Percentiles rank a stretch among this genome's conserved stretches.
phyloP scores from a whole-genome alignment of 2,797 vertebrate species.

The Lophotriccus pileatus region DNA sequence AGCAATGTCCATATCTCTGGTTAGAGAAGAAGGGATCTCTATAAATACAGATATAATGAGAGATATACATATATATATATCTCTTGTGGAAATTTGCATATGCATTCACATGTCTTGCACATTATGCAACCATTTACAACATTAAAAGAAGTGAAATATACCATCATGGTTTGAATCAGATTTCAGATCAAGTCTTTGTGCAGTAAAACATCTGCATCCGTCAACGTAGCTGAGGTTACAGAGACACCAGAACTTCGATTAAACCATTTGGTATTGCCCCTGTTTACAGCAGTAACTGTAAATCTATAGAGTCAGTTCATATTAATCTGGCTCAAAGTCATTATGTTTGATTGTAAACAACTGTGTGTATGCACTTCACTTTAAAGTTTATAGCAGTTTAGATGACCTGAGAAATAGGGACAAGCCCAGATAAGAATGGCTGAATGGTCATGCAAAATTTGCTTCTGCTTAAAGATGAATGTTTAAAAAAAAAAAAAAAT shows the following conservation, averaged over 20 bases:
- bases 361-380: neutral
- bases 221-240: neutral
- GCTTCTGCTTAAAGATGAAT: neutral
- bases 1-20: neutral
- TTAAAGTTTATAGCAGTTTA: neutral
- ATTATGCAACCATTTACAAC: neutral
- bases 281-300: neutral
- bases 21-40: neutral
- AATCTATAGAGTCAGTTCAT: neutral
- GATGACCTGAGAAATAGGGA: neutral
- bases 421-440: neutral
- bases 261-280: neutral
- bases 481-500: neutral
- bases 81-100: neutral
- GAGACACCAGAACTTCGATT: fast-evolving
- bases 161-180: neutral
- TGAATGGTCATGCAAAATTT: neutral
- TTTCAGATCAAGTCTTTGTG: neutral
- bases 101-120: neutral
- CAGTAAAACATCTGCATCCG: neutral
- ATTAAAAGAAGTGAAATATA: neutral
- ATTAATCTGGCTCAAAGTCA: neutral
- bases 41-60: neutral
- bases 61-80: neutral
- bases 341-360: neutral